phyloP scores from a whole-genome alignment of 2,797 vertebrate species.

The Cryptoprocta ferox region DNA sequence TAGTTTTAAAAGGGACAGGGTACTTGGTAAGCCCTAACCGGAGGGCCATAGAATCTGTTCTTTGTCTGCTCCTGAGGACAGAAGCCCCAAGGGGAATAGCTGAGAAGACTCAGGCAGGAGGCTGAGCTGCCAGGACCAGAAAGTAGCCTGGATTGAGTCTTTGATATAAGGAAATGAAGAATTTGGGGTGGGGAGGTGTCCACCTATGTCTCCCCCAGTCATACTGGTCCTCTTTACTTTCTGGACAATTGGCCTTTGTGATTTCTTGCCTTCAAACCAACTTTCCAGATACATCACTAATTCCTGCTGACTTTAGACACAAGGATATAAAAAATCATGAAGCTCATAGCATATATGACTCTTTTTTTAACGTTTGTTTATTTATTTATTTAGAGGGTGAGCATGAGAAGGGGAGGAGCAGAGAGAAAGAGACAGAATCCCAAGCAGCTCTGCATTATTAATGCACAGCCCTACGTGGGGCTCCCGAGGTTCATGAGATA shows the following conservation, averaged over 20 bases:
- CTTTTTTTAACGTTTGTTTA: too few relatives aligned
- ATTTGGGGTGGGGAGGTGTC: background rate
- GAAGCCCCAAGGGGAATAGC: background rate
- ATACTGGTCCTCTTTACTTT: background rate
- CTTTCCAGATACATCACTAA: background rate
- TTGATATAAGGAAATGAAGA: background rate
- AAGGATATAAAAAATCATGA: background rate
- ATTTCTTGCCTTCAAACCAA: background rate
- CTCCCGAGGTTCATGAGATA: background rate
- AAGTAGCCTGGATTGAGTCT: background rate
- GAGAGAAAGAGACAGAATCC: too few relatives aligned
- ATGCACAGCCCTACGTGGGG: background rate
- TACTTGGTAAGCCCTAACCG: background rate
- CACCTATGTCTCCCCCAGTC: background rate
- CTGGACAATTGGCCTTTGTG: background rate
- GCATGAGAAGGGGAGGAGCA: too few relatives aligned
- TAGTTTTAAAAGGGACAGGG: background rate
- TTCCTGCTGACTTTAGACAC: background rate
- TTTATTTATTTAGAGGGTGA: too few relatives aligned
- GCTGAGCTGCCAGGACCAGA: background rate
- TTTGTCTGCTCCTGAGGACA: background rate
- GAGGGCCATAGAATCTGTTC: background rate
- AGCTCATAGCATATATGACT: background rate
- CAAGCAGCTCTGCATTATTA: too few relatives aligned
- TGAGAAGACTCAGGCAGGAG: background rate